Conservation (phyloP, 2,888 invertebrate species). For the Eudasyphora cyanicolor region DNA sequence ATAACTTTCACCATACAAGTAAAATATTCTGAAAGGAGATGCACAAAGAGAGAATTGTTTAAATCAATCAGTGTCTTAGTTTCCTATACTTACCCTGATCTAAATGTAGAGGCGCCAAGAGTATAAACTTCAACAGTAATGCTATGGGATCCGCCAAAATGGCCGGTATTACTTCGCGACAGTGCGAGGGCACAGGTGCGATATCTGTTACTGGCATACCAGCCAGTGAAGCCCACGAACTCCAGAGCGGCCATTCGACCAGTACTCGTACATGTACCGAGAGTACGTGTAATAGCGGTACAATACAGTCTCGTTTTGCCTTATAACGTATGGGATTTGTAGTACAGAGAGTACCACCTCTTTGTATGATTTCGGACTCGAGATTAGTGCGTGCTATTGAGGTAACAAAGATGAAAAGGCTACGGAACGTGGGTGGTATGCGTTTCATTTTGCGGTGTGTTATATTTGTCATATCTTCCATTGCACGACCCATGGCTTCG, state of each 20-base stretch:
- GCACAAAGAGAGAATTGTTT: neutral
- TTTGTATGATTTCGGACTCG: slow-evolving; percentile 94
- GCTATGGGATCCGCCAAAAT: slow-evolving; percentile 93
- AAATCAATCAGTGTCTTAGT: neutral
- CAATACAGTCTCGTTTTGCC: slow-evolving; percentile 90
- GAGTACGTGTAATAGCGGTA: slow-evolving; percentile 92
- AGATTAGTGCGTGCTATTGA: slow-evolving; percentile 95
- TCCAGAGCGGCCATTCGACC: slow-evolving; percentile 83
- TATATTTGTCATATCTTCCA: slow-evolving; percentile 96
- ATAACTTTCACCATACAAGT: slow-evolving; percentile 92
- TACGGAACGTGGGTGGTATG: slow-evolving; percentile 85
- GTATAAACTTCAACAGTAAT: slow-evolving; percentile 91
- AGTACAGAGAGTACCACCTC: slow-evolving; percentile 88
- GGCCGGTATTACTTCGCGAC: slow-evolving; percentile 85
- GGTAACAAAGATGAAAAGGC: slow-evolving; percentile 92
- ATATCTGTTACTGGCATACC: slow-evolving; percentile 77
- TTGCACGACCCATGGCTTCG: slow-evolving; percentile 94
- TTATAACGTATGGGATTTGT: slow-evolving; percentile 84
- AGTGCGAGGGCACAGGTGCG: slow-evolving; percentile 78
- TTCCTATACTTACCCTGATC: slow-evolving; percentile 87
- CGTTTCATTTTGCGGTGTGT: slow-evolving; percentile 90
- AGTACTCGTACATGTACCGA: slow-evolving; percentile 91
- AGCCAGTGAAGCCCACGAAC: slow-evolving; percentile 79
- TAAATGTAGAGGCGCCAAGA: slow-evolving; percentile 91
- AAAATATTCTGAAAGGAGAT: slow-evolving; percentile 87